A percentile compares a stretch with the other conserved stretches of the same genome.
phyloP scores from a whole-genome alignment of 30 jellyfish, hydroid and myxozoan genomes.

The Rhopilema esculentum region DNA sequence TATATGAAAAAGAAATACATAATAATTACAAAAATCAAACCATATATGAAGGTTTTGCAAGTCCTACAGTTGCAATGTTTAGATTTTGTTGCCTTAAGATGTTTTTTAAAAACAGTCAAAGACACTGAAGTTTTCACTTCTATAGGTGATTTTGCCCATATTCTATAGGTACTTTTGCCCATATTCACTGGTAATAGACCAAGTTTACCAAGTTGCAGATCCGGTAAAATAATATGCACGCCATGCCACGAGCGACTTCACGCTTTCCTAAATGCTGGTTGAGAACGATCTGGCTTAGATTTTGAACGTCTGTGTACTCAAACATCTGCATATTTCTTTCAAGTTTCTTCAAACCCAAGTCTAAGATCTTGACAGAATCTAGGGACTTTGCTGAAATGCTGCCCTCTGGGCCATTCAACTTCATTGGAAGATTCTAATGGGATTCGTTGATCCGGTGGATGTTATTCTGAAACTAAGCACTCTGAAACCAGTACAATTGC shows the following conservation, averaged over 20 bases:
- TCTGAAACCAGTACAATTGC: conserved; percentile 34
- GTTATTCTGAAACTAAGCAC: neutral
- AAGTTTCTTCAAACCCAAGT: conserved; percentile 21
- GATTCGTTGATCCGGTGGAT: neutral
- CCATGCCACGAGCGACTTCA: conserved; percentile 24
- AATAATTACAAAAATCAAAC: no score
- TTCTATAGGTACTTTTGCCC: no score
- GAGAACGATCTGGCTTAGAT: conserved; percentile 22
- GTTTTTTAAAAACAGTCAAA: no score
- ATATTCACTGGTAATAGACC: no score
- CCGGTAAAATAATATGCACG: conserved; percentile 18
- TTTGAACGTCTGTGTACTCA: neutral
- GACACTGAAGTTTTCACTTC: no score
- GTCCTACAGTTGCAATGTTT: no score
- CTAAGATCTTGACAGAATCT: neutral
- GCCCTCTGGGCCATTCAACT: conserved; percentile 50
- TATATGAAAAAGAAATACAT: no score
- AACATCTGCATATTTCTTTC: neutral
- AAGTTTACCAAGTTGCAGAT: no score
- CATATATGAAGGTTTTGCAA: no score
- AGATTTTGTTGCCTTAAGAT: no score
- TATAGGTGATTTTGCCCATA: no score
- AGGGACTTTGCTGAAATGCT: conserved; percentile 34
- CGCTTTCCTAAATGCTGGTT: conserved; percentile 8
- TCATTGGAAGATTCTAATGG: conserved; percentile 13